A percentile compares a stretch with the other conserved stretches of the same genome.
Conservation (phyloP, 2,113 vertebrate genomes). For the Ibidorhyncha struthersii region DNA sequence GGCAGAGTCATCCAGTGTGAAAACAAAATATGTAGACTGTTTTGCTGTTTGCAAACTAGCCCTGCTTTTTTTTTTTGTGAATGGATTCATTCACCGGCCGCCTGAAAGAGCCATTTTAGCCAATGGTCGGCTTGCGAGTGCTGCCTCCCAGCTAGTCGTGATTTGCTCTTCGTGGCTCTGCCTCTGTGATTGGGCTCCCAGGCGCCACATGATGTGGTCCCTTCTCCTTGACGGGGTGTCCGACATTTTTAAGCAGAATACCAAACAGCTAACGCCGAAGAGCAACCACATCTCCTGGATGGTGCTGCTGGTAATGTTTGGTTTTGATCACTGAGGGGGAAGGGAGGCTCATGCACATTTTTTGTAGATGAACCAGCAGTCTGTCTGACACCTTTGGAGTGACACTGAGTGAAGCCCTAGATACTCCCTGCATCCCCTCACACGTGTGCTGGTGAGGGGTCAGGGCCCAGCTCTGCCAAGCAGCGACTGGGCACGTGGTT, state of each 20-base stretch:
- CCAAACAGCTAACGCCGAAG: fast-evolving
- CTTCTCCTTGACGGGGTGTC: not conserved
- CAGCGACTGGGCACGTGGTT: fast-evolving
- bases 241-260: not conserved
- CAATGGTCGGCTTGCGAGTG: not conserved
- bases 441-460: not conserved
- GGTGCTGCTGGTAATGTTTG: not conserved
- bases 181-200: not conserved
- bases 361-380: not conserved
- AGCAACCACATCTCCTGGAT: not conserved
- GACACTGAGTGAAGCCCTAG: not conserved
- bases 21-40: not conserved
- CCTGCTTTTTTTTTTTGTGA: conserved; percentile 31
- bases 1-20: not conserved
- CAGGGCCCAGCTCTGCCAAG: not conserved
- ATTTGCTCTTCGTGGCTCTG: not conserved
- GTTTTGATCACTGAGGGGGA: not conserved
- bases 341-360: not conserved
- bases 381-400: not conserved
- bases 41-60: conserved; percentile 12
- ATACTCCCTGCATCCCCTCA: not conserved
- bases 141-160: not conserved
- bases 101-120: conserved; percentile 33
- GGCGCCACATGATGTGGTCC: not conserved
- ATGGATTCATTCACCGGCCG: conserved; percentile 5